A percentile compares a stretch with the other conserved stretches of the same genome.
These are phyloP conservation scores for Zeus faber DNA, from an alignment of 2,113 vertebrate genomes.

Conservation along the genomic window DNA sequence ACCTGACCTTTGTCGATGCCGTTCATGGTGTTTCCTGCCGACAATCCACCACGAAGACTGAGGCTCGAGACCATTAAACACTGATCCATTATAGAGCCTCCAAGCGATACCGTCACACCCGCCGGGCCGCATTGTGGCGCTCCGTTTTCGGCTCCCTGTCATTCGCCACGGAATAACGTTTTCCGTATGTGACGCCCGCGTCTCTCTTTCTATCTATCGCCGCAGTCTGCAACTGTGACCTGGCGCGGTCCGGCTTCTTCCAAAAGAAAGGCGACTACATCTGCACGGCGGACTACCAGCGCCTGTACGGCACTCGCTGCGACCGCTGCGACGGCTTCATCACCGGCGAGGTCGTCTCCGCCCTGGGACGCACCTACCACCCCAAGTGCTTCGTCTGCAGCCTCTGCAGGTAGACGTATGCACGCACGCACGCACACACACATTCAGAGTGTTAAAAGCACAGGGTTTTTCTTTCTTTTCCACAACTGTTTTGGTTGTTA, in stretches of 20 bases:
- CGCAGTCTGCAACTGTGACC: conserved; percentile 92
- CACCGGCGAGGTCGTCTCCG: conserved; percentile 96
- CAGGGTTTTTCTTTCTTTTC: too few relatives aligned
- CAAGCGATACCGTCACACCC: too few relatives aligned
- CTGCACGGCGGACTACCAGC: conserved; percentile 97
- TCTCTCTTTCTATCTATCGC: background rate
- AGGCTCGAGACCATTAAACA: too few relatives aligned
- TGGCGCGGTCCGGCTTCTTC: conserved; percentile 96
- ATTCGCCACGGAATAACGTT: too few relatives aligned
- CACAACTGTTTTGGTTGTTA: too few relatives aligned
- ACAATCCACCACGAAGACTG: too few relatives aligned
- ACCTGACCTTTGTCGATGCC: conserved; percentile 9
- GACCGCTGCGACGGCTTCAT: conserved; percentile 96
- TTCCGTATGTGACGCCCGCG: too few relatives aligned
- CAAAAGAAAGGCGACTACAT: conserved; percentile 99
- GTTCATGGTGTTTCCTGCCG: too few relatives aligned
- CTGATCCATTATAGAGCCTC: too few relatives aligned
- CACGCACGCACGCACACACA: background rate
- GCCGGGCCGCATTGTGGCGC: too few relatives aligned
- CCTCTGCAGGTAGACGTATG: conserved; percentile 80
- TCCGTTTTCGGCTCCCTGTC: too few relatives aligned
- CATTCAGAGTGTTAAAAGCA: background rate
- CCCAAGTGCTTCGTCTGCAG: conserved; percentile 98
- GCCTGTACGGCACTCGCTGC: conserved; percentile 93
- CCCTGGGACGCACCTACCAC: conserved; percentile 96